A percentile compares a stretch with the other conserved stretches of the same genome.
Evolutionary conservation across 2,888 invertebrate species (phyloP).

Genomic region (Eupeodes luniger): DNA sequence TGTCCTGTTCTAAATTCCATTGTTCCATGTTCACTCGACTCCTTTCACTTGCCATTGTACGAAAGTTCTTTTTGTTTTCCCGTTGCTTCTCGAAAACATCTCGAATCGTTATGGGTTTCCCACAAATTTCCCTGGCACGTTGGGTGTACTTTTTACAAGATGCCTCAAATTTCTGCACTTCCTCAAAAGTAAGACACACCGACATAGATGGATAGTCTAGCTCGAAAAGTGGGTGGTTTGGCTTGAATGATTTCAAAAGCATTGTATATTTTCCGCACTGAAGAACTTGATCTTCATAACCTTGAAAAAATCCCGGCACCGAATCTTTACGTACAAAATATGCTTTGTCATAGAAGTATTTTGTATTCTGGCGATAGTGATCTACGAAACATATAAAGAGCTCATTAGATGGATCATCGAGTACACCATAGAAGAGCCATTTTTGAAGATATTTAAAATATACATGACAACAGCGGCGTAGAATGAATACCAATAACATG

Average conservation of each 20-base stretch:
- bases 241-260: constrained; percentile 88
- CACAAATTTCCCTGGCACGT: constrained; percentile 83
- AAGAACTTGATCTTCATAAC: constrained; percentile 87
- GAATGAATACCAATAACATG: constrained; percentile 81
- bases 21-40: constrained; percentile 79
- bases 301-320: constrained; percentile 89
- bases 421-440: constrained; percentile 93
- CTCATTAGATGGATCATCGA: constrained; percentile 92
- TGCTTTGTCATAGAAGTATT: constrained; percentile 83
- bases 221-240: constrained; percentile 84
- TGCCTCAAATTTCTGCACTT: constrained; percentile 78
- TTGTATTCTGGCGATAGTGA: constrained; percentile 81
- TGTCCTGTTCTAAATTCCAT: constrained; percentile 80
- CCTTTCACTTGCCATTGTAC: constrained; percentile 85
- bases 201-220: constrained; percentile 80
- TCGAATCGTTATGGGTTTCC: constrained; percentile 85
- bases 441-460: constrained; percentile 87
- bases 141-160: constrained; percentile 78
- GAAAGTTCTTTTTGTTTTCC: constrained; percentile 85
- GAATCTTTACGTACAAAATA: constrained; percentile 80
- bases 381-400: constrained; percentile 88
- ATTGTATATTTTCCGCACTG: constrained; percentile 91
- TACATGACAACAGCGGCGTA: constrained; percentile 81
- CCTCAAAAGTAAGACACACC: constrained; percentile 81
- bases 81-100: constrained; percentile 85